These are phyloP conservation scores for Physella acuta DNA, from an alignment of 1,140 invertebrate genomes.

Conservation along the genomic window DNA sequence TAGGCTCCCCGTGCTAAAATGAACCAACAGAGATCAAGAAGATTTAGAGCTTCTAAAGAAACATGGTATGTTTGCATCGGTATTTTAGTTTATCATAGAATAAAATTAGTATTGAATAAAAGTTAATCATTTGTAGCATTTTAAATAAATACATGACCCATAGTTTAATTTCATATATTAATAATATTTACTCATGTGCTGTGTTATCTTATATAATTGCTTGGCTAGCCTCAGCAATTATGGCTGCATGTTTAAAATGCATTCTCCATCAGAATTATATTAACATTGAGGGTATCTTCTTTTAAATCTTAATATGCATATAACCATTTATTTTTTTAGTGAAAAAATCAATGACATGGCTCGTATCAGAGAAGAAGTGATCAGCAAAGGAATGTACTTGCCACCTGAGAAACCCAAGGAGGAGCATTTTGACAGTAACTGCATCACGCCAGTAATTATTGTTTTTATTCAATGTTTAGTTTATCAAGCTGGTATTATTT, in stretches of 20 bases:
- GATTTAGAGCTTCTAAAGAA: slow-evolving; percentile 97
- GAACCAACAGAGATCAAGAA: slow-evolving; percentile 97
- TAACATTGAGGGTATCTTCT: background rate
- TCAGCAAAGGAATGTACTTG: slow-evolving; percentile 74
- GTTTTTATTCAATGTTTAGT: too few species aligned
- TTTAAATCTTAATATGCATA: slow-evolving; percentile 6
- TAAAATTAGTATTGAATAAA: too few species aligned
- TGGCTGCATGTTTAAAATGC: too few species aligned
- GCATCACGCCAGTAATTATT: slow-evolving; percentile 81
- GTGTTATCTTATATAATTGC: too few species aligned
- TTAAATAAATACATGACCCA: too few species aligned
- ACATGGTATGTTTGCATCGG: slow-evolving; percentile 61
- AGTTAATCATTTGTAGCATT: too few species aligned
- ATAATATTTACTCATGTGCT: too few species aligned
- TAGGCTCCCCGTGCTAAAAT: slow-evolving; percentile 96
- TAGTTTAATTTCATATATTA: too few species aligned
- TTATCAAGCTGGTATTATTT: too few species aligned
- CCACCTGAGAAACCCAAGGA: slow-evolving; percentile 89
- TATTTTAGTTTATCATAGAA: too few species aligned
- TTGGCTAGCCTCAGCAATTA: too few species aligned
- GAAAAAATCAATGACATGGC: slow-evolving; percentile 87
- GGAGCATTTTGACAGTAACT: slow-evolving; percentile 97
- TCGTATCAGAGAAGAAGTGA: slow-evolving; percentile 66
- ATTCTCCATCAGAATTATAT: too few species aligned
- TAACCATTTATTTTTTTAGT: slow-evolving; percentile 25